Evolutionary conservation across 2,888 invertebrate genomes (phyloP), one percentile per base, ranked within the genome.

Genomic region (Phania funesta): DNA sequence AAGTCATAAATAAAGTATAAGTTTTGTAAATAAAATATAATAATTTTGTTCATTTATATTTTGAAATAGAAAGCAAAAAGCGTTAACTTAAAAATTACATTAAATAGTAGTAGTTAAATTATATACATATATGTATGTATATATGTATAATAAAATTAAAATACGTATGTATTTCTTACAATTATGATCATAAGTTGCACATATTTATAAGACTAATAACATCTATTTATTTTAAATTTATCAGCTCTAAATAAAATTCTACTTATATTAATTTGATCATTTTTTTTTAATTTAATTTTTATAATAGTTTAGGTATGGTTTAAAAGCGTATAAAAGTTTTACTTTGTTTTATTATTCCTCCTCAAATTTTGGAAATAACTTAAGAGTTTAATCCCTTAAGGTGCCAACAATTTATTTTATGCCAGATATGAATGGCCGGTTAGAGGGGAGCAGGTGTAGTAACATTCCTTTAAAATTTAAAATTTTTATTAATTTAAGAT

Each of bases 131-230:
- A n/a, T n/a, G n/a, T n/a, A n/a, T n/a, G n/a, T n/a, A n/a, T n/a
- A n/a, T n/a, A n/a, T n/a, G n/a, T n/a, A n/a, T n/a, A n/a, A n/a
- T 13, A 18, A 52, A 22, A 22, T 16, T 32, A 46, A 32, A 50
- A 8, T 68, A n/a, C n/a, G n/a, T n/a, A n/a, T n/a, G n/a, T n/a
- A 46, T 32, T 56, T 35, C 13, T 3, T 35, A 18, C 46, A 8
- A 20, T 60, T 5, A 64, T 52, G 13, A 62, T 73, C 44, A 41
- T 52, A 64, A 54, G 50, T 73, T 41, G 38, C 29, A 62, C 60
- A 64, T 62, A 64, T 73, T 62, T 44, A 62, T 73, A 62, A 73
- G 62, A 62, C 73, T 50, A 73, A 73, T 38, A n/a, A 13, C 4
- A 38, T 38, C 35, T 7, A n/a, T n/a, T n/a, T n/a, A n/a, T n/a